Base-by-base conservation (phyloP, 1,140 invertebrate genomes). In the Helicoverpa armigera region DNA sequence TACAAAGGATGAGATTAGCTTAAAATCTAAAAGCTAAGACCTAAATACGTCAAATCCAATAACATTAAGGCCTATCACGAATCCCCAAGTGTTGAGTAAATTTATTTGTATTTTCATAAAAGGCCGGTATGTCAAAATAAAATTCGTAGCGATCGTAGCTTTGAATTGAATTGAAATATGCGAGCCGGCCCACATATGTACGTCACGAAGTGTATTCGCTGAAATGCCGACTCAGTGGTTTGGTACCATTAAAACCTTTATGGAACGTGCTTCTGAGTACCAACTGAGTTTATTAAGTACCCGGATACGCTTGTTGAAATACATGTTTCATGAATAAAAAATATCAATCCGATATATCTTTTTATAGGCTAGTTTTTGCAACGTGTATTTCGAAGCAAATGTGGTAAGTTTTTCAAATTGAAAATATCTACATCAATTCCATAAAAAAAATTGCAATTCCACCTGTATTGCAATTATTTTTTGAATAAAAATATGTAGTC, bases 41-140 rank as follows among this genome's bases (percentile, higher is more conserved):
- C 18, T 63, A 35, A 5, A 48, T 35, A 29, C 2, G n/a, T 65
- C 63, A 16, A 35, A 63, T 63, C 9, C 31, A 63, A 63, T 35
- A 63, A n/a, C 18, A 29, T 29, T 35, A n/a, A 35, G 12, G n/a
- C 35, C n/a, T 54, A 23, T 16, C 4, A 29, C 16, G 23, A 18
- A 13, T 70, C 14, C 43, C 12, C 50, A 13, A 70, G 13, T 50
- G 43, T n/a, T 11, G 10, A 18, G 10, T 43, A 35, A 43, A 65
- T 56, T 35, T 13, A 43, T 73, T 31, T 58, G n/a, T 58, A 31
- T n/a, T 16, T 58, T 58, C 23, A 54, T 72, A 35, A 72, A 72
- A 54, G 50, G 23, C 13, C 12, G 23, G 51, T 54, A 54, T 72
- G 23, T 54, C 69, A 54, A 54, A n/a, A 72, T 72, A 35, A 72